Evolutionary conservation across 2,113 vertebrate species (phyloP).

Genomic region (Carassius auratus): DNA sequence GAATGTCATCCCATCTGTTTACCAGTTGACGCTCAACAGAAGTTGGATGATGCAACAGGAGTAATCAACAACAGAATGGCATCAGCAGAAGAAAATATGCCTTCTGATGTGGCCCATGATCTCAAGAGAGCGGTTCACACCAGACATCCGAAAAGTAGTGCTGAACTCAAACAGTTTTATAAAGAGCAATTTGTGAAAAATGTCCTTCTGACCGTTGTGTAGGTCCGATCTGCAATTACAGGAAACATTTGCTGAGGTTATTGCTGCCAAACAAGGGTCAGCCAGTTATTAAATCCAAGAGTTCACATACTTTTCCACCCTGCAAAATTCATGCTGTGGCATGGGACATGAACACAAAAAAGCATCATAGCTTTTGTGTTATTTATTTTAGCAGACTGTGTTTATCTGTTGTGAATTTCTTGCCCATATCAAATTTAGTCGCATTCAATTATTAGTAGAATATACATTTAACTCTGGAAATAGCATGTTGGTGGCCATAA

Average conservation of each 20-base stretch:
- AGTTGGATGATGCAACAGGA: conserved; percentile 21
- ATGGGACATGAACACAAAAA: neutral
- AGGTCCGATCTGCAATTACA: conserved; percentile 1
- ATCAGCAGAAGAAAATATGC: conserved; percentile 13
- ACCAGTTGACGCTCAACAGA: neutral
- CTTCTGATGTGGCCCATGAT: neutral
- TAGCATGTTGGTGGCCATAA: neutral
- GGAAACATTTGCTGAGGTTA: neutral
- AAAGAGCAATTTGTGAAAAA: neutral
- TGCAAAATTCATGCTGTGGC: neutral
- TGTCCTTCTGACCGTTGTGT: neutral
- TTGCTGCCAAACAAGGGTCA: conserved; percentile 4
- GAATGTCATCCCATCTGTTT: neutral
- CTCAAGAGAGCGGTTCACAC: conserved; percentile 38
- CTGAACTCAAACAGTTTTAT: conserved; percentile 1
- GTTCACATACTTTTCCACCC: neutral
- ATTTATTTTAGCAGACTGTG: neutral
- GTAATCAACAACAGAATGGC: conserved; percentile 22
- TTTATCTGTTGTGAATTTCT: neutral
- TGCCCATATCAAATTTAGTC: neutral
- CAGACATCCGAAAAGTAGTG: conserved; percentile 4
- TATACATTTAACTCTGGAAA: neutral
- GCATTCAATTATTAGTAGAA: neutral
- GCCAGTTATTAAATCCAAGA: conserved; percentile 24
- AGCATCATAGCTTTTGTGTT: neutral